Evolutionary conservation across 2,113 vertebrate genomes (phyloP).

Genomic region (Scortum barcoo): DNA sequence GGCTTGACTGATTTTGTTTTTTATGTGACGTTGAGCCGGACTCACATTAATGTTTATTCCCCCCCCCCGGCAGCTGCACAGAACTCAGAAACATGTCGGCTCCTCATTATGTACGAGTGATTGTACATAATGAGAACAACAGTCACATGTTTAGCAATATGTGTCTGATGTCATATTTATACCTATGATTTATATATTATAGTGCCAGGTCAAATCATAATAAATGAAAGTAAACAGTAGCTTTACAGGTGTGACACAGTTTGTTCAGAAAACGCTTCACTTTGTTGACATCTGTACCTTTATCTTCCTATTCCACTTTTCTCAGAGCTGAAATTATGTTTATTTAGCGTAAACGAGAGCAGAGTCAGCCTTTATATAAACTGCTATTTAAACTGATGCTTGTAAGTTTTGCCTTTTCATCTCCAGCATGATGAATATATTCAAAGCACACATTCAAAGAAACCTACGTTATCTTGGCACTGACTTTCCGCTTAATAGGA

Average conservation of each 20-base stretch:
- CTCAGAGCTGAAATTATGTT: not conserved
- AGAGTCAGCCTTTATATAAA: not conserved
- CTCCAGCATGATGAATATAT: not conserved
- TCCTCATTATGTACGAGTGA: not conserved
- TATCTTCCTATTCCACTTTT: not conserved
- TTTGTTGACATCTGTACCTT: not conserved
- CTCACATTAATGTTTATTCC: not conserved
- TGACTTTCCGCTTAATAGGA: not conserved
- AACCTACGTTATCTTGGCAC: not conserved
- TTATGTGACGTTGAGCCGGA: not conserved
- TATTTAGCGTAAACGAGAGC: not conserved
- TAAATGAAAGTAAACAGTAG: not conserved
- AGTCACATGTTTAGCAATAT: conserved; percentile 3
- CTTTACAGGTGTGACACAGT: not conserved
- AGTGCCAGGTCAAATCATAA: not conserved
- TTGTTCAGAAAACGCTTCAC: not conserved
- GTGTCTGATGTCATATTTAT: too few relatives aligned
- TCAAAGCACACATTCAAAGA: not conserved
- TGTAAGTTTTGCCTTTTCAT: not conserved
- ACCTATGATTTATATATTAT: not conserved
- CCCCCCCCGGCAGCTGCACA: not conserved
- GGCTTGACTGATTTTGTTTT: conserved; percentile 1
- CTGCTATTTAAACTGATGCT: not conserved
- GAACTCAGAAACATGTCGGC: conserved; percentile 1
- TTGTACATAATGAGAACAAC: not conserved